These are phyloP conservation scores for Micronycteris hirsuta DNA, from an alignment of 2,113 vertebrate species.

Conservation along the genomic window DNA sequence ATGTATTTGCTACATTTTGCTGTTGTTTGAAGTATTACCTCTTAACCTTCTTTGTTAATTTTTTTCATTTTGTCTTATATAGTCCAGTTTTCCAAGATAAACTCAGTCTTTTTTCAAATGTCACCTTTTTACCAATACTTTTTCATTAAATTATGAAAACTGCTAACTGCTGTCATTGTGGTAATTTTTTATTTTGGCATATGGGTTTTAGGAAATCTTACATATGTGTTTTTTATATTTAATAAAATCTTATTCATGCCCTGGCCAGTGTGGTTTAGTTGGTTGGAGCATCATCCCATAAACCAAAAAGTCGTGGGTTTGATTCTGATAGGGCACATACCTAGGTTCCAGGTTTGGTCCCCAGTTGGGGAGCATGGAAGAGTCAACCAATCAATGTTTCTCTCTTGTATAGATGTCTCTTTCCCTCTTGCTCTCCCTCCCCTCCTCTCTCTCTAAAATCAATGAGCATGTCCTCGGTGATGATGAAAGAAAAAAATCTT, in stretches of 20 bases:
- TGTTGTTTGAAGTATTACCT: slow-evolving; percentile 87
- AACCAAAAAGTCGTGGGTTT: no score
- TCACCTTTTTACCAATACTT: slow-evolving; percentile 88
- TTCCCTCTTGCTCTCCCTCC: no score
- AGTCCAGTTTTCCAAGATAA: slow-evolving; percentile 84
- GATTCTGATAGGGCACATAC: no score
- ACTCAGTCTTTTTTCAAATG: slow-evolving; percentile 84
- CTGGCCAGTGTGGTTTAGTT: no score
- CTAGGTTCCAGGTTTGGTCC: no score
- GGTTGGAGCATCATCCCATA: no score
- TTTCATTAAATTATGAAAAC: slow-evolving; percentile 91
- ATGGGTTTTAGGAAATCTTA: slow-evolving; percentile 39
- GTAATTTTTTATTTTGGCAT: slow-evolving; percentile 73
- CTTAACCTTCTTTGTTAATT: slow-evolving; percentile 80
- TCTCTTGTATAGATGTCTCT: no score
- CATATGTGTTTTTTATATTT: slow-evolving; percentile 25
- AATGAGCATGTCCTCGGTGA: no score
- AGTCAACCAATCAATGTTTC: no score
- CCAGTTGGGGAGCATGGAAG: no score
- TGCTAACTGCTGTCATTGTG: slow-evolving; percentile 79
- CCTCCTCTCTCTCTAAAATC: no score
- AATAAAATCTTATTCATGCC: neutral
- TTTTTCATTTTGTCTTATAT: slow-evolving; percentile 81
- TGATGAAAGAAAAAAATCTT: neutral
- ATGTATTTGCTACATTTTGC: slow-evolving; percentile 84